Conservation (phyloP, 2,113 vertebrate genomes). For the Sceloporus undulatus region DNA sequence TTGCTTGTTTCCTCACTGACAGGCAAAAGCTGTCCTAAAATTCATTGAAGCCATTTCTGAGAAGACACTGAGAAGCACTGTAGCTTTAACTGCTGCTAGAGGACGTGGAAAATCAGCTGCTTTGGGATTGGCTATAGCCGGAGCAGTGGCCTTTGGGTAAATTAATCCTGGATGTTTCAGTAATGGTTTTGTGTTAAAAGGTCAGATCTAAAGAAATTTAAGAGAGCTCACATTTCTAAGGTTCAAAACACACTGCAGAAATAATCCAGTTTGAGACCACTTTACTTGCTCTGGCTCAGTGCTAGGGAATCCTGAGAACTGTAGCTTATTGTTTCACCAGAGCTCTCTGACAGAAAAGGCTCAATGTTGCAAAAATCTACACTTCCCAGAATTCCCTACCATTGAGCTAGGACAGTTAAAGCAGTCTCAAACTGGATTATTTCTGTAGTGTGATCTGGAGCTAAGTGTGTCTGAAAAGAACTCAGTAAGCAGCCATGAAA, state of each 20-base stretch:
- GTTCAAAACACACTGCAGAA: too few species aligned
- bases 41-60: constrained; percentile 97
- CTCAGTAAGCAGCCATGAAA: background rate
- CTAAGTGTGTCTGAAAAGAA: background rate
- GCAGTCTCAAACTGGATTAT: too few species aligned
- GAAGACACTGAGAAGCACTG: constrained; percentile 94
- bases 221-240: background rate
- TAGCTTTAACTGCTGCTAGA: constrained; percentile 93
- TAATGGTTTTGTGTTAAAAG: background rate
- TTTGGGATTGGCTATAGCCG: constrained; percentile 92
- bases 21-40: constrained; percentile 95
- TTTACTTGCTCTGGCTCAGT: too few species aligned
- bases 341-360: too few species aligned
- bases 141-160: constrained; percentile 96
- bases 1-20: rapidly evolving
- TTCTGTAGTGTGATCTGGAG: too few species aligned
- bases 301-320: too few species aligned
- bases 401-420: too few species aligned
- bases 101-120: constrained; percentile 98
- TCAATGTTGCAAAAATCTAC: too few species aligned
- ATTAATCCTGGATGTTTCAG: background rate
- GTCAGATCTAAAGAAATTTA: background rate
- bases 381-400: too few species aligned
- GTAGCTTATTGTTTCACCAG: too few species aligned
- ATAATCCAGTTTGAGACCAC: too few species aligned